These are phyloP conservation scores for Falco naumanni DNA, from an alignment of 2,797 vertebrate species.

Conservation along the genomic window DNA sequence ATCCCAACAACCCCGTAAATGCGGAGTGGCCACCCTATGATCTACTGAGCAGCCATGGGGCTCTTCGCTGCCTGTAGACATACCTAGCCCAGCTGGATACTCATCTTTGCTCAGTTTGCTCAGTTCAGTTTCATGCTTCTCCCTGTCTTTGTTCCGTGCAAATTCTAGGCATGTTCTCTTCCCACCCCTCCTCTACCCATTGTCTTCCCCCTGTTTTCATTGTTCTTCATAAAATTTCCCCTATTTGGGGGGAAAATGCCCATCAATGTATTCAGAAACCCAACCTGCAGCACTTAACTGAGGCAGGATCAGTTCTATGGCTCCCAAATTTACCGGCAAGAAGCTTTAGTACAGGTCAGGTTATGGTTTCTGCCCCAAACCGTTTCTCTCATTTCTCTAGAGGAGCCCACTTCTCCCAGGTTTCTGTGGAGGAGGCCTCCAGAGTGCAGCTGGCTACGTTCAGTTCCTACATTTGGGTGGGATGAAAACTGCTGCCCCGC, in stretches of 20 bases:
- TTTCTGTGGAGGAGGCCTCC: background rate
- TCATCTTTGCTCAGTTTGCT: background rate
- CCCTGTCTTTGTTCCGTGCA: background rate
- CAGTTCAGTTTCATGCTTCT: background rate
- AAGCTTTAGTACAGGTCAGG: background rate
- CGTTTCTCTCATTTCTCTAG: background rate
- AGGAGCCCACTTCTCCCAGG: background rate
- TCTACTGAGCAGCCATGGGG: fast-evolving
- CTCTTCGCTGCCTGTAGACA: background rate
- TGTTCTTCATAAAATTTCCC: background rate
- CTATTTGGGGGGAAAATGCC: background rate
- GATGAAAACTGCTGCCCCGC: background rate
- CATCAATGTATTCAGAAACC: background rate
- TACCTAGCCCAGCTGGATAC: background rate
- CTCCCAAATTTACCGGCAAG: background rate
- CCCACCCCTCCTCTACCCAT: background rate
- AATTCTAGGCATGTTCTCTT: background rate
- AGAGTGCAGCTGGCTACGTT: background rate
- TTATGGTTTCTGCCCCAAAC: background rate
- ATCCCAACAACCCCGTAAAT: background rate
- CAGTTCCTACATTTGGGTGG: background rate
- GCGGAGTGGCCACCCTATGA: background rate
- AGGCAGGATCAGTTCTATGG: background rate
- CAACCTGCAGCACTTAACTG: background rate
- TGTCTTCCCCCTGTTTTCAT: background rate